A percentile compares a stretch with the other conserved stretches of the same genome.
Conservation (phyloP, 1,140 invertebrate species). For the Micrasema longulum region DNA sequence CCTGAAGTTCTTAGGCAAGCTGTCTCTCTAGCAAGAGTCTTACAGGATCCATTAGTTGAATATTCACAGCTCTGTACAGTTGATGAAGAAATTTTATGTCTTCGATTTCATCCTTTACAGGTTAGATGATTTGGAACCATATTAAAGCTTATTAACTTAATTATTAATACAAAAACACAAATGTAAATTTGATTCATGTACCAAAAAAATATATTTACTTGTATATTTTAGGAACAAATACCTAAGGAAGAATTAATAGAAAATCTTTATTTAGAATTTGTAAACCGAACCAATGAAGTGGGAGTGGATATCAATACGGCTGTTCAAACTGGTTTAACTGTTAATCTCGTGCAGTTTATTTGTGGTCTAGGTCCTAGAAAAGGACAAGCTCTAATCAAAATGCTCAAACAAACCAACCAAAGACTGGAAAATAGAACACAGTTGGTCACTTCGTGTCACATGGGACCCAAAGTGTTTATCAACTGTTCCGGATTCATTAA, state of each 20-base stretch:
- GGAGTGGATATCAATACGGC: constrained; percentile 98
- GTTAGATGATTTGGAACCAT: constrained; percentile 57
- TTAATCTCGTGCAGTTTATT: constrained; percentile 96
- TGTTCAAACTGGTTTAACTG: constrained; percentile 87
- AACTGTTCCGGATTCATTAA: constrained; percentile 99
- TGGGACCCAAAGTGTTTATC: constrained; percentile 99
- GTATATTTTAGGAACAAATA: constrained; percentile 78
- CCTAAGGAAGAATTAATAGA: constrained; percentile 88
- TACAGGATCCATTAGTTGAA: constrained; percentile 97
- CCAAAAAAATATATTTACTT: too few species aligned
- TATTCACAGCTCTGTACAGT: constrained; percentile 94
- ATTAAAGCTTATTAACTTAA: too few species aligned
- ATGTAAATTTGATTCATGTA: too few species aligned
- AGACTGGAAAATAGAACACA: constrained; percentile 95
- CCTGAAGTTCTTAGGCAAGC: constrained; percentile 89
- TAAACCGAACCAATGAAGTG: constrained; percentile 95
- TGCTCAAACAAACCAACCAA: constrained; percentile 93
- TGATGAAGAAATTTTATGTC: constrained; percentile 95
- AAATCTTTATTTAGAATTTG: constrained; percentile 91
- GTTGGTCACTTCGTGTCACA: constrained; percentile 93
- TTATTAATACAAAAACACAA: too few species aligned
- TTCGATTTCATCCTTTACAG: constrained; percentile 91
- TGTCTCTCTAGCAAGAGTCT: constrained; percentile 88
- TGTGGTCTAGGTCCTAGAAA: constrained; percentile 97
- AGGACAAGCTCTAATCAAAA: constrained; percentile 89